Evolutionary conservation across 2,113 vertebrate genomes (phyloP).

Genomic region (Prochilodus magdalenae): DNA sequence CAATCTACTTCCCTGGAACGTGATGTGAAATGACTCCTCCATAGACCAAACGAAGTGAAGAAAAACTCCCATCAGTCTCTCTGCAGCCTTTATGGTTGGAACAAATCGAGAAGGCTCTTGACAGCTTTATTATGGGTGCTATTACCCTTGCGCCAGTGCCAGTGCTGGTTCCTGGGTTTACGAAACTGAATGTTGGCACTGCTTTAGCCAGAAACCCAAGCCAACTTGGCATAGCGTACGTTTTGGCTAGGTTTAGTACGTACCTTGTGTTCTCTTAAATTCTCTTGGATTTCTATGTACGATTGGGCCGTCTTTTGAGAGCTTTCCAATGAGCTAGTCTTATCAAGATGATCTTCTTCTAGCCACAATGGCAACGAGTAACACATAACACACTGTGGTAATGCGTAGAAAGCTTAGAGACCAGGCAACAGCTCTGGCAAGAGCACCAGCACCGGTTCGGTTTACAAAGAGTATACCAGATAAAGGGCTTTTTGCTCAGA

Average conservation of each 20-base stretch:
- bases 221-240: no score
- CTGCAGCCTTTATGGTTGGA: neutral
- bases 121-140: neutral
- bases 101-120: constrained; percentile 3
- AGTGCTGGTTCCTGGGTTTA: neutral
- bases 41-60: neutral
- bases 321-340: neutral
- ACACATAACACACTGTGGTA: neutral
- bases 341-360: neutral
- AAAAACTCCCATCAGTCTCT: neutral
- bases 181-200: neutral
- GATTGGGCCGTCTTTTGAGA: neutral
- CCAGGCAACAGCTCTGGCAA: neutral
- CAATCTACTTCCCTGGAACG: neutral
- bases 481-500: neutral
- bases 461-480: neutral
- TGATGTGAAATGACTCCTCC: neutral
- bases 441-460: neutral
- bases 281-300: neutral
- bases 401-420: neutral
- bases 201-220: no score
- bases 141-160: neutral
- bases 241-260: no score
- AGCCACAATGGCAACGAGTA: neutral
- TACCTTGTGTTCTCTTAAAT: no score